Evolutionary conservation across 2,888 invertebrate genomes (phyloP), one percentile per base, ranked within the genome.

Genomic region (Drosophila antonietae): DNA sequence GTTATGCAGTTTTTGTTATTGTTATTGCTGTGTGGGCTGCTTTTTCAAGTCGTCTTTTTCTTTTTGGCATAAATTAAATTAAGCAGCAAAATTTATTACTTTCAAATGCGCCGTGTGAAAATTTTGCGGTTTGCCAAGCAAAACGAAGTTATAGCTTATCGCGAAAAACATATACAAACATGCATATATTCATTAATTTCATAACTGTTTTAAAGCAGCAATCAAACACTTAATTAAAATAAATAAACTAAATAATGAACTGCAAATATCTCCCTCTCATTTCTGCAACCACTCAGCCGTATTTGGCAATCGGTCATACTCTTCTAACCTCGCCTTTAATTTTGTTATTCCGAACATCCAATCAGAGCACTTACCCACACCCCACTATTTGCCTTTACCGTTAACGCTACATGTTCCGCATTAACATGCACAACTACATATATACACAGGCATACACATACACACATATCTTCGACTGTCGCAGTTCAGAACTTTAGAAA

Each of bases 41-140:
- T 58, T 56, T 47, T 58, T 71, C 64, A 58, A 70, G 39, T 60
- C 52, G 41, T 46, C n/a, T 75, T 56, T 51, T 49, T 18, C 14
- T 41, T 49, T 51, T 51, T 70, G 61, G 69, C 71, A 80, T 83
- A 78, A 88, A 88, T 83, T 83, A 78, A 88, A 88, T 83, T 85
- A 78, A 79, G 58, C 67, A 63, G 49, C 64, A 73, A 78, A 51
- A 87, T 87, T 75, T 73, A 80, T 75, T 70, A 88, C 88, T 88
- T 83, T 83, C 76, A 75, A 80, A 68, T 67, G 71, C 68, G 71
- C 39, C 78, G 78, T 88, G 88, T 73, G 83, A 83, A 85, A 66
- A 71, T 79, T 73, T 73, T 49, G 63, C 28, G 63, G 37, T 35
- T 53, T 53, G 61, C 59, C 60, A 57, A 35, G n/a, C 33, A 47